Conservation (phyloP, 2,113 vertebrate species). For the Burhinus oedicnemus region DNA sequence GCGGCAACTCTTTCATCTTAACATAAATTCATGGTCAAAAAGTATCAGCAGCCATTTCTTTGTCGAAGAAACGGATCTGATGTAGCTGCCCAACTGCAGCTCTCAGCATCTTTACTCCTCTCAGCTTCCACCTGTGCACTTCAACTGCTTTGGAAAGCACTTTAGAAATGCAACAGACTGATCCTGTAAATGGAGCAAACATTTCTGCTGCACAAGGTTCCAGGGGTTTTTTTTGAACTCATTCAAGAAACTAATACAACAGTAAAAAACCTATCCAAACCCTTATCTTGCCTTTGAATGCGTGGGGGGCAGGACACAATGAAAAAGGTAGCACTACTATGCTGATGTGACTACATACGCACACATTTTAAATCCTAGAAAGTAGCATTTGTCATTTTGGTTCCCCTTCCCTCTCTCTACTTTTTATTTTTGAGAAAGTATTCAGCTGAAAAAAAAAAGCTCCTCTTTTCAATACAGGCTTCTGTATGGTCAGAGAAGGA, state of each 20-base stretch:
- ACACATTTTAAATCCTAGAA: rapidly evolving
- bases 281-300: rapidly evolving
- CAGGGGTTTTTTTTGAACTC: rapidly evolving
- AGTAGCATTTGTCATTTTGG: rapidly evolving
- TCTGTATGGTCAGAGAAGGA: background rate
- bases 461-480: background rate
- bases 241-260: rapidly evolving
- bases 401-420: background rate
- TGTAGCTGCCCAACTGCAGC: background rate
- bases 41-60: rapidly evolving
- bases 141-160: background rate
- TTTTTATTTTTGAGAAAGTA: too few relatives aligned
- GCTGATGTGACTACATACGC: rapidly evolving
- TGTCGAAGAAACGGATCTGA: rapidly evolving
- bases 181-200: rapidly evolving
- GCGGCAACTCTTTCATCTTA: rapidly evolving
- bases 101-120: too few relatives aligned
- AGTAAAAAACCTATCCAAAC: rapidly evolving
- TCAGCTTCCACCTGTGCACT: background rate
- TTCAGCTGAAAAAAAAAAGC: rapidly evolving
- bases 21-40: rapidly evolving
- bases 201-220: background rate
- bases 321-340: rapidly evolving
- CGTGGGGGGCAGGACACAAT: rapidly evolving
- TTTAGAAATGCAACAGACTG: rapidly evolving